These are phyloP conservation scores for Glareola pratincola DNA, from an alignment of 2,113 vertebrate genomes.

Conservation along the genomic window DNA sequence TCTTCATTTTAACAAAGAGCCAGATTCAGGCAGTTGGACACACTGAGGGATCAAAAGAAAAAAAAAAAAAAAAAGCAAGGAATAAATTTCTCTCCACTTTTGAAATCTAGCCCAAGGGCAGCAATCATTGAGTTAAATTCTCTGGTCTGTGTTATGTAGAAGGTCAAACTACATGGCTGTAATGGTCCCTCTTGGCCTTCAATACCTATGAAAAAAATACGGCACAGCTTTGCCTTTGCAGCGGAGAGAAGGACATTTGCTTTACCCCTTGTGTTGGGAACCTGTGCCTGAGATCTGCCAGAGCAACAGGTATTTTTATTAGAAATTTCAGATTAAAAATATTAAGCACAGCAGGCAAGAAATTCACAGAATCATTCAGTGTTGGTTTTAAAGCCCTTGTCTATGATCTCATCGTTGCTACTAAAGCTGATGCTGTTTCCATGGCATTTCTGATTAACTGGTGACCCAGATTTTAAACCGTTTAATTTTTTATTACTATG, in stretches of 20 bases:
- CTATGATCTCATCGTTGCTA: background rate
- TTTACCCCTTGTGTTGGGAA: background rate
- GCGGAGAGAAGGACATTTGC: background rate
- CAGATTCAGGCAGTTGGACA: background rate
- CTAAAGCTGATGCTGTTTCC: slow-evolving; percentile 10
- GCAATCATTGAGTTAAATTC: slow-evolving; percentile 4
- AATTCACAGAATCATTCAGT: background rate
- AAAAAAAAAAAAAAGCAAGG: background rate
- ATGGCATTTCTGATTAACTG: background rate
- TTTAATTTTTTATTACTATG: background rate
- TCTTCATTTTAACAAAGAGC: background rate
- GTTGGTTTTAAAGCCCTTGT: background rate
- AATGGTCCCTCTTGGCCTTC: background rate
- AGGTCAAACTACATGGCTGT: background rate
- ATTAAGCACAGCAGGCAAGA: slow-evolving; percentile 36
- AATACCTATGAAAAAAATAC: background rate
- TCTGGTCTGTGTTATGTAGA: background rate
- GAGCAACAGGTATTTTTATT: background rate
- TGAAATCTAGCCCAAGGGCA: background rate
- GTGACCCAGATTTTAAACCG: background rate
- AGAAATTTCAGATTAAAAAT: slow-evolving; percentile 29
- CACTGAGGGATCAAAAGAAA: background rate
- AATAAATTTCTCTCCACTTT: background rate
- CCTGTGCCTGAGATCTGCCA: background rate
- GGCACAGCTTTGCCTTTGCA: background rate